phyloP scores from a whole-genome alignment of 2,888 invertebrate genomes.

The Eulithis prunata region DNA sequence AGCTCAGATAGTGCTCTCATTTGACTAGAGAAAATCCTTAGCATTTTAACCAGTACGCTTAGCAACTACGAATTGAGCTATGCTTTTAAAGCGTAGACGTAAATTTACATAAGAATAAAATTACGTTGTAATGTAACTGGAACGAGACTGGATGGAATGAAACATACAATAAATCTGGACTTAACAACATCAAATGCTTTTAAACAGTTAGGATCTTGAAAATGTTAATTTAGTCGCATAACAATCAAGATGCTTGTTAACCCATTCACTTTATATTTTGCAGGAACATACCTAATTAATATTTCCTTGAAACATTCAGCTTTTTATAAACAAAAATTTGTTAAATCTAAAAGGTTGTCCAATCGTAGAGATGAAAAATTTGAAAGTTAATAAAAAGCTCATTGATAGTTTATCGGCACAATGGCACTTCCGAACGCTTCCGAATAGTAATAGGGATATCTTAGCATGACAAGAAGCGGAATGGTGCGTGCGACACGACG shows the following conservation, averaged over 20 bases:
- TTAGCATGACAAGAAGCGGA: conserved; percentile 36
- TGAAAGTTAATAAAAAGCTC: not conserved
- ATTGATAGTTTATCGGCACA: conserved; percentile 11
- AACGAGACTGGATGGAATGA: conserved; percentile 2
- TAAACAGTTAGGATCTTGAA: conserved; percentile 34
- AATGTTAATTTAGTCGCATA: conserved; percentile 1
- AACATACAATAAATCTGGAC: conserved; percentile 41
- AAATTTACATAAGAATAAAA: conserved; percentile 69
- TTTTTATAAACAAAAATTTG: too few species aligned
- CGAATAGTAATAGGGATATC: conserved; percentile 28
- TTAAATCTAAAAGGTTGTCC: not conserved
- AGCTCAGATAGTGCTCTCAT: conserved; percentile 75
- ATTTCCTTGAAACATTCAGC: conserved; percentile 7
- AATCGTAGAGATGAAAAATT: not conserved
- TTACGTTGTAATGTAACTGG: conserved; percentile 51
- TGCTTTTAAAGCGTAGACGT: conserved; percentile 62
- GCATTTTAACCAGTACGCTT: conserved; percentile 74
- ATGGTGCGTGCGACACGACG: conserved; percentile 54
- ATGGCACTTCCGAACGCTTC: conserved; percentile 27
- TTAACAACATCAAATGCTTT: conserved; percentile 34
- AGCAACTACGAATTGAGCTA: conserved; percentile 75
- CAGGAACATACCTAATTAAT: too few species aligned
- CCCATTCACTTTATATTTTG: too few species aligned
- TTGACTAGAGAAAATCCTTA: conserved; percentile 75
- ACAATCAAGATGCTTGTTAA: too few species aligned